These are phyloP conservation scores for Rhinoderma darwinii DNA, from an alignment of 2,113 vertebrate species.

Conservation along the genomic window DNA sequence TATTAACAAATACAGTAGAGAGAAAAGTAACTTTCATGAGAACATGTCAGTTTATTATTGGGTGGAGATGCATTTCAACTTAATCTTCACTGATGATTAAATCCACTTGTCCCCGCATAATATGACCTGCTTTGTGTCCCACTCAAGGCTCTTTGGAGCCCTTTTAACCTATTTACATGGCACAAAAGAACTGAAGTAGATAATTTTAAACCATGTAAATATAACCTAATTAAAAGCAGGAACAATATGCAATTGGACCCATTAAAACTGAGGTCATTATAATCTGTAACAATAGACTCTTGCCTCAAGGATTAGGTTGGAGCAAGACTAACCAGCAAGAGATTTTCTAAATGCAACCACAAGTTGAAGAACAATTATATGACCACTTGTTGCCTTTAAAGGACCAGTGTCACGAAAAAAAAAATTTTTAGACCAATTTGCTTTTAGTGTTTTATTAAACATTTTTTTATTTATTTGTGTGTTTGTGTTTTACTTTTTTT, in stretches of 20 bases:
- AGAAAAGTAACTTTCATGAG: not conserved
- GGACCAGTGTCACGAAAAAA: too few relatives aligned
- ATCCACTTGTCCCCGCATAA: slow-evolving; percentile 27
- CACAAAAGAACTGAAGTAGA: slow-evolving; percentile 22
- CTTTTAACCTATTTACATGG: slow-evolving; percentile 55
- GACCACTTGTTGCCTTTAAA: not conserved
- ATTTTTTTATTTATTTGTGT: too few relatives aligned
- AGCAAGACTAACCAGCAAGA: slow-evolving; percentile 16
- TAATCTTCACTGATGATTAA: slow-evolving; percentile 23
- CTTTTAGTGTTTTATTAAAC: too few relatives aligned
- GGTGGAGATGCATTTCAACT: not conserved
- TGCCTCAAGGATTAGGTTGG: slow-evolving; percentile 7
- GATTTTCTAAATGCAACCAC: not conserved
- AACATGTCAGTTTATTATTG: not conserved
- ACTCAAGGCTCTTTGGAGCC: slow-evolving; percentile 35
- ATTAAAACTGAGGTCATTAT: slow-evolving; percentile 21
- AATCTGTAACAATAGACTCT: slow-evolving; percentile 24
- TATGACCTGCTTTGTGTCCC: slow-evolving; percentile 21
- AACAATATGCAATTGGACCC: not conserved
- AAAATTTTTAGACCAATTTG: too few relatives aligned
- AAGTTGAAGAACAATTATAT: not conserved
- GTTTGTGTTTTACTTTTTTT: too few relatives aligned
- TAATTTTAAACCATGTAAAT: slow-evolving; percentile 48
- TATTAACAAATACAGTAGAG: not conserved
- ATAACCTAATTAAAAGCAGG: slow-evolving; percentile 48